Evolutionary conservation across 1,140 invertebrate species (phyloP).

Genomic region (Drosophila setifemur): DNA sequence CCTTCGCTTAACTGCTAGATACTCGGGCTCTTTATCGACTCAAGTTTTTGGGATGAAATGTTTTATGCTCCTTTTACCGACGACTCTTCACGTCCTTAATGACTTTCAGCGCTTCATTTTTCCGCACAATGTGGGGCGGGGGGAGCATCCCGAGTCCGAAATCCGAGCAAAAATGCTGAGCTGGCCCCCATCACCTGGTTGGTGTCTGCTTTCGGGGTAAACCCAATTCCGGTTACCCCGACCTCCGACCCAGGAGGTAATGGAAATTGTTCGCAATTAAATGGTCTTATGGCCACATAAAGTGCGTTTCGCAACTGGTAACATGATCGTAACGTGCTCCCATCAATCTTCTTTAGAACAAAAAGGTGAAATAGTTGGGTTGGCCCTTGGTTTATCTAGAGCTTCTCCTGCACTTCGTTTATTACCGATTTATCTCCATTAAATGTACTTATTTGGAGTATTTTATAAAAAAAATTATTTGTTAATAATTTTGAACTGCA

Average conservation of each 20-base stretch:
- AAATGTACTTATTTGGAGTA: too few relatives aligned
- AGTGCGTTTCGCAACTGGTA: constrained; percentile 15
- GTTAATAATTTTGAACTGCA: too few relatives aligned
- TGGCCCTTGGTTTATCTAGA: too few relatives aligned
- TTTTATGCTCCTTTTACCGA: constrained; percentile 66
- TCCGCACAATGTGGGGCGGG: constrained; percentile 32
- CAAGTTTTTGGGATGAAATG: constrained; percentile 50
- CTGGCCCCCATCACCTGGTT: constrained; percentile 15
- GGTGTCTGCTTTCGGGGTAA: constrained; percentile 8
- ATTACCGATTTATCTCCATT: too few relatives aligned
- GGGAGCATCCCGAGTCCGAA: too few relatives aligned
- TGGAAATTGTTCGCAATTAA: constrained; percentile 35
- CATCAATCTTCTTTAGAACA: constrained; percentile 13
- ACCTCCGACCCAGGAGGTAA: constrained; percentile 16
- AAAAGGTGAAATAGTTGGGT: background rate
- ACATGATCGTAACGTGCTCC: constrained; percentile 20
- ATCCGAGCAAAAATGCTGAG: constrained; percentile 10
- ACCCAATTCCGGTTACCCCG: background rate
- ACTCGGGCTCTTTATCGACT: constrained; percentile 56
- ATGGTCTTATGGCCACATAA: constrained; percentile 23
- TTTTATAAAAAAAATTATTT: too few relatives aligned
- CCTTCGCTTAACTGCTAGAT: constrained; percentile 61
- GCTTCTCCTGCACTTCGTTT: too few relatives aligned
- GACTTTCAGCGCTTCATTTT: constrained; percentile 52
- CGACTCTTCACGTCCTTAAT: constrained; percentile 54